phyloP scores from a whole-genome alignment of 2,797 vertebrate genomes.

The Myotis myotis region DNA sequence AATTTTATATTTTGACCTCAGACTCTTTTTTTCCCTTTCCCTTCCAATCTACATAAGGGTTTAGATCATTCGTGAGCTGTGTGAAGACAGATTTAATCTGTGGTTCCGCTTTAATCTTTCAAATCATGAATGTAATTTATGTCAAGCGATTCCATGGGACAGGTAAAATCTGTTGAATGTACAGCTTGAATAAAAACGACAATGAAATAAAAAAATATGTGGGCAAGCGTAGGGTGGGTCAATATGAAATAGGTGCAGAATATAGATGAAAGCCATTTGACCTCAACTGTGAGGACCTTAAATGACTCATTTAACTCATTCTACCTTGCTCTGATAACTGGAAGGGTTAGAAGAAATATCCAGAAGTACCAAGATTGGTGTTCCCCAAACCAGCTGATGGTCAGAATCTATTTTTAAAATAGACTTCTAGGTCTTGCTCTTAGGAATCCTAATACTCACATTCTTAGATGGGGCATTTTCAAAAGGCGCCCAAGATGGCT shows the following conservation, averaged over 20 bases:
- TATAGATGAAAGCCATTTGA: background rate
- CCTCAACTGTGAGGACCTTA: background rate
- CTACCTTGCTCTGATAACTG: background rate
- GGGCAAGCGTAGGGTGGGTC: background rate
- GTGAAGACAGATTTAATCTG: conserved; percentile 24
- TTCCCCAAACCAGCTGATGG: background rate
- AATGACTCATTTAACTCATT: background rate
- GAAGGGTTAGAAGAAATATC: background rate
- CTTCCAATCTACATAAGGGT: background rate
- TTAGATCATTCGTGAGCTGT: background rate
- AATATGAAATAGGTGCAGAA: background rate
- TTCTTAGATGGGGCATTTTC: background rate
- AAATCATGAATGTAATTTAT: conserved; percentile 35
- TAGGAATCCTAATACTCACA: background rate
- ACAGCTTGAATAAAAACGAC: background rate
- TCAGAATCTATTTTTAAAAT: conserved; percentile 28
- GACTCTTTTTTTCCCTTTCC: background rate
- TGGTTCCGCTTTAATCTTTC: conserved; percentile 35
- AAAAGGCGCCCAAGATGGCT: background rate
- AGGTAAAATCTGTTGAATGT: background rate
- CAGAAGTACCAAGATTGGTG: background rate
- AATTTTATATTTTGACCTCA: conserved; percentile 49
- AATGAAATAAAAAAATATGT: background rate
- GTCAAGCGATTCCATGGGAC: background rate
- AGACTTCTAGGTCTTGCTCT: background rate